Evolutionary conservation across 2,888 invertebrate species (phyloP), one percentile per base, ranked within the genome.

Genomic region (Lasioglossum marginatum): DNA sequence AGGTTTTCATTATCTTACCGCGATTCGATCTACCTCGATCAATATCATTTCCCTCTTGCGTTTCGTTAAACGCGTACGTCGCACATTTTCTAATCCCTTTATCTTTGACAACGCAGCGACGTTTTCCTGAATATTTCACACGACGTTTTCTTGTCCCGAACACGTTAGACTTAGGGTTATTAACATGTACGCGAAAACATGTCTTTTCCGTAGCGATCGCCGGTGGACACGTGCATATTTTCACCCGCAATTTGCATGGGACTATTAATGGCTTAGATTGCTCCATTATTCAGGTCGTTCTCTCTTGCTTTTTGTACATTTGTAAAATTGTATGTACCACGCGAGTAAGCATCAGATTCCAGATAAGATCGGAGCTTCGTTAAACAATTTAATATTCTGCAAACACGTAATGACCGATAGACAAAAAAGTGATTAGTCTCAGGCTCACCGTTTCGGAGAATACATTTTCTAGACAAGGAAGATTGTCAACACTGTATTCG

Each of bases 1-100:
- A 83, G 84, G 83, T 78, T 78, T 84, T 84, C 82, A 84, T 84
- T 83, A 83, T 83, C 75, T 82, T 78, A 71, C 74, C 83, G 70
- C 74, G 83, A 82, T 83, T 84, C 83, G 75, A 83, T 84, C 83
- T 82, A 43, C 75, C 43, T 34, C 82, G 78, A 84, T 84, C 84
- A 31, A 84, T 84, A 84, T 83, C 75, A 78, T 78, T 84, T 77
- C 73, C 78, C 63, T 77, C 63, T 82, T 78, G 75, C 70, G 43
- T 84, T 84, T 71, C 77, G 74, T 84, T 84, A 82, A 77, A 37
- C 34, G n/a, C 4, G n/a, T 19, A 66, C 70, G n/a, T 34, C 8
- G 66, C 66, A 23, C 16, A 66, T 66, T 37, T 63, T n/a, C 23
- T 40, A 40, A 70, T 70, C n/a, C 70, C 40, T 12, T 23, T 70